Evolutionary conservation across 2,888 invertebrate species (phyloP), one percentile per base, ranked within the genome.

Genomic region (Apoda limacodes): DNA sequence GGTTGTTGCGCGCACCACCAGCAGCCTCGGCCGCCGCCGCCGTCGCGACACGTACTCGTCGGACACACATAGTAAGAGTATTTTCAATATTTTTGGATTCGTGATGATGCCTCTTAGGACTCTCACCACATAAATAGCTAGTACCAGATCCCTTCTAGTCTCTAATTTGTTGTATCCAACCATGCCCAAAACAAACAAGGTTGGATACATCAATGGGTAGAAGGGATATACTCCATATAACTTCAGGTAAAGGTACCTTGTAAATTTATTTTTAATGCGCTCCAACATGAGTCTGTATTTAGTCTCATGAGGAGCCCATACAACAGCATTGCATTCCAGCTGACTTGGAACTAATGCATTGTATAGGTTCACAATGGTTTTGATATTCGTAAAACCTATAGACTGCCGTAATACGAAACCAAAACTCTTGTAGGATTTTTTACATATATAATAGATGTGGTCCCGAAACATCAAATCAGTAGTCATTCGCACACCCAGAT

Each of bases 51-150:
- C n/a, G n/a, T n/a, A n/a, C n/a, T n/a, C n/a, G n/a, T n/a, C n/a
- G n/a, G n/a, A n/a, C n/a, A n/a, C n/a, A n/a, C n/a, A n/a, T n/a
- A n/a, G n/a, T n/a, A n/a, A n/a, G n/a, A n/a, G n/a, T n/a, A n/a
- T n/a, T n/a, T n/a, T n/a, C n/a, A n/a, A n/a, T n/a, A n/a, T n/a
- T n/a, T n/a, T n/a, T n/a, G n/a, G 39, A 37, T 40, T 41, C 43
- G 25, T 27, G 29, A 40, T 35, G 33, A 42, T 38, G 46, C 52
- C 48, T 50, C 55, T 52, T n/a, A n/a, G n/a, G n/a, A n/a, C n/a
- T 9, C 17, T 25, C 4, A 14, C 11, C 26, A 6, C 21, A 15
- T 30, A 30, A 3, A 21, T 19, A 10, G 21, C 20, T n/a, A 30
- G 19, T 9, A 25, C 20, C 9, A 25, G 9, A 10, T 26, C 22